Base-by-base conservation (phyloP, 1,140 invertebrate genomes). In the Propsilocerus akamusi region DNA sequence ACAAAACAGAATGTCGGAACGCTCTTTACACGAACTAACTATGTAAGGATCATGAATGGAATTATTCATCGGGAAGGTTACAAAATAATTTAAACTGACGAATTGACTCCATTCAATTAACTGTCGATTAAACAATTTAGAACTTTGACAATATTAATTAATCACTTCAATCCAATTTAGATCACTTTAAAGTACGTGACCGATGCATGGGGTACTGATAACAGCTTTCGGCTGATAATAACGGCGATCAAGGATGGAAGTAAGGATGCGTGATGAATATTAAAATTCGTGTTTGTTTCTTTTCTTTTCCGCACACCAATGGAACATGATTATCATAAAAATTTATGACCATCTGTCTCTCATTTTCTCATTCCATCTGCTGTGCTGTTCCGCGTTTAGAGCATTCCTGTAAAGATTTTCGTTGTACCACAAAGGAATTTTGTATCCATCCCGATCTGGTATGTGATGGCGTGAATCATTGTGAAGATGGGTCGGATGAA, bases 171-270 rank as follows among this genome's bases (percentile, higher is more conserved):
- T n/a, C n/a, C n/a, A n/a, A n/a, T n/a, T n/a, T n/a, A n/a, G n/a
- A 86, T 95, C 41, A 94, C 90, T 22, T 74, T 94, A 54, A 90
- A 88, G 67, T 94, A 93, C 72, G 82, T 88, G 59, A 93, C 89
- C 30, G 90, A 95, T 70, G 77, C 74, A 58, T 93, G 87, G 85
- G 89, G 87, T 49, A 89, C 86, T 49, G 80, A 86, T 63, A 91
- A 92, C 68, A 87, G 89, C 52, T 95, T 94, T 72, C 83, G 82
- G 57, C 77, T 95, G 53, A 80, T 94, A 66, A 90, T 94, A 70
- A 94, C 89, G 41, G 86, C 89, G 53, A 84, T 92, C 60, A 93
- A 92, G 69, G 88, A 91, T 75, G 78, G 81, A 56, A 86, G 86
- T 89, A 68, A 86, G 84, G 83, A 65, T 59, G 22, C 46, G 26